Evolutionary conservation across 2,797 vertebrate genomes (phyloP), one percentile per base, ranked within the genome.

Genomic region (Cynodonichthys magdalenae): DNA sequence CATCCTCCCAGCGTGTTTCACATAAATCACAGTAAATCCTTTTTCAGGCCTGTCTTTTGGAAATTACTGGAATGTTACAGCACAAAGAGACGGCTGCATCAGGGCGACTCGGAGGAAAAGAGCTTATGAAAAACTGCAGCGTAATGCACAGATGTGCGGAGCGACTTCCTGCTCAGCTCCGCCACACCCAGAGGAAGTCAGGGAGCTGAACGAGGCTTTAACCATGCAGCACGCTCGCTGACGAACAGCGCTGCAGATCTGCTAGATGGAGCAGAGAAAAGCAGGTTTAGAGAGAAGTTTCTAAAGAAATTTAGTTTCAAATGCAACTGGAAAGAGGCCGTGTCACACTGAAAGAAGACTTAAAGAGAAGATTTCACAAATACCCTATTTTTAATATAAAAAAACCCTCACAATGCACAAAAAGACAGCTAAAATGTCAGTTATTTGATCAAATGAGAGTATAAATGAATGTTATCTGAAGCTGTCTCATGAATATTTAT

Each of bases 11-110:
- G 82, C 85, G 84, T 79, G 82, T 76, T 82, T 71, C 84, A 87
- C 89, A 90, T 90, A 87, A 88, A 89, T 91, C 84, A 90, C 36
- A 48, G 59, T 79, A 86, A 90, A 90, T 88, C 89, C 89, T 73
- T 73, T 91, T 90, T 90, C 82, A 81, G 74, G 74, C 63, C 79
- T 72, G 82, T 82, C 83, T 88, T 87, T 84, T 4, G 63, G 72
- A 90, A 86, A 87, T 87, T 80, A 87, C 81, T 79, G 79, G 68
- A 81, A 86, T 84, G 85, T 71, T 90, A 74, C 73, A 76, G 69
- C 74, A 66, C 72, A 82, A 29, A 31, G 59, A 74, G 73, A 65
- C 9, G 45, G 69, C 71, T 63, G 73, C 83, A 75, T 74, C 59
- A 45, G 66, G 69, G 72, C 19, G 67, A 82, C 53, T 77, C 57